Conservation (phyloP, 2,797 vertebrate species). For the Simalia tracyae region DNA sequence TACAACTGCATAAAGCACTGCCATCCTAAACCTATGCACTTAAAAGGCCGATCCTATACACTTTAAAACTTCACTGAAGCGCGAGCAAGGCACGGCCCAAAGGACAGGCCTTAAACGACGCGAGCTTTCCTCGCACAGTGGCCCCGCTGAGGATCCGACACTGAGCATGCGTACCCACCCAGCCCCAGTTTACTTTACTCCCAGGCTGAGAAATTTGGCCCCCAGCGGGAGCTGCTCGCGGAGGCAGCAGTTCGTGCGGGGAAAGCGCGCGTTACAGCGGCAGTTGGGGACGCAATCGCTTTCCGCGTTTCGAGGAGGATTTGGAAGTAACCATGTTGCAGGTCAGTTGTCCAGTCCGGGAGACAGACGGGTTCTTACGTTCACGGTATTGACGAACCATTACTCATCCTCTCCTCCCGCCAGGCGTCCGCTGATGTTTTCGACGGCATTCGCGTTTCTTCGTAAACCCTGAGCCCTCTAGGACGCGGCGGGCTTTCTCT, state of each 20-base stretch:
- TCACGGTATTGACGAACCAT: background rate
- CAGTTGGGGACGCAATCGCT: background rate
- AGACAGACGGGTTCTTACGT: background rate
- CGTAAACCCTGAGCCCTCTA: background rate
- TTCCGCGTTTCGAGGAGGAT: no score
- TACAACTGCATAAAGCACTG: background rate
- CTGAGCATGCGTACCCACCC: accelerated
- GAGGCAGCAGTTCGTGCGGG: accelerated
- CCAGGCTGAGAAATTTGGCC: accelerated
- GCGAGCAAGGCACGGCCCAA: background rate
- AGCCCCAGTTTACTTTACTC: accelerated
- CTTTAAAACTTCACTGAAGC: background rate
- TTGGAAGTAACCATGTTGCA: background rate
- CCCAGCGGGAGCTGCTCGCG: accelerated
- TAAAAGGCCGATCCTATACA: background rate
- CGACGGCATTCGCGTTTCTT: no score
- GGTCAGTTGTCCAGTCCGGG: background rate
- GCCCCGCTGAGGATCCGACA: background rate
- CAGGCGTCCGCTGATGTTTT: no score
- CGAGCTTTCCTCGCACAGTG: background rate
- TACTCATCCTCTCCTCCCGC: background rate
- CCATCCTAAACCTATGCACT: background rate
- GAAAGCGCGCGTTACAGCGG: background rate
- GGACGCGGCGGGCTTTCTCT: no score
- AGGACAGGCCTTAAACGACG: background rate